Base-by-base conservation (phyloP, 1,140 invertebrate genomes). In the Diploscapter pachys region DNA sequence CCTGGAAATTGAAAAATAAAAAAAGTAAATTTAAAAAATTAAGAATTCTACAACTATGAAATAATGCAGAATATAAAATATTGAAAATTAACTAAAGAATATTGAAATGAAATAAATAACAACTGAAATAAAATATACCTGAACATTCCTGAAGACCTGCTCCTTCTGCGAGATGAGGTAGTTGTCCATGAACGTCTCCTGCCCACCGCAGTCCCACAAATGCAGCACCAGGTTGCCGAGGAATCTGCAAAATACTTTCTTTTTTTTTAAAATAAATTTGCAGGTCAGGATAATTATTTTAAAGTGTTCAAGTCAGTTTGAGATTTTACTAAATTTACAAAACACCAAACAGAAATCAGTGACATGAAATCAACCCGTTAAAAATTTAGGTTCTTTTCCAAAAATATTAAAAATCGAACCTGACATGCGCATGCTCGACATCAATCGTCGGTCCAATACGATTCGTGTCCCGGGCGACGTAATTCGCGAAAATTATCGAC, bases 401-500 rank as follows among this genome's bases (percentile, higher is more conserved):
- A n/a, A n/a, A n/a, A n/a, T n/a, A n/a, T n/a, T n/a, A 31, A 31
- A 31, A 31, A 31, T 31, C 31, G 31, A 31, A 83, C 84, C 79
- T 85, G 48, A 99, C 96, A 90, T 99, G 97, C 56, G 95, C 97
- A 88, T 99, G 96, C 87, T 99, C 97, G 59, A 99, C 96, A 88
- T 99, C 96, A 89, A 99, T 98, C 89, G 96, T 99, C 74, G 96
- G 95, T 82, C 97, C 97, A 65, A 99, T 88, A 86, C 96, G 89
- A 82, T 94, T 89, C 4, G 96, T 99, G 86, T 99, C 97, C 85
- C 96, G 89, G 31, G 97, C 96, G 84, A 99, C 98, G 83, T 98
- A 99, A 88, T 99, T 99, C n/a, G 97, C 96, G 90, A 99, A 99
- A 86, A 99, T 99, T 81, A 99, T 99, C 72, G 96, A 98, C 77